phyloP scores from a whole-genome alignment of 2,888 invertebrate genomes.

The Drosophila mayaguana region DNA sequence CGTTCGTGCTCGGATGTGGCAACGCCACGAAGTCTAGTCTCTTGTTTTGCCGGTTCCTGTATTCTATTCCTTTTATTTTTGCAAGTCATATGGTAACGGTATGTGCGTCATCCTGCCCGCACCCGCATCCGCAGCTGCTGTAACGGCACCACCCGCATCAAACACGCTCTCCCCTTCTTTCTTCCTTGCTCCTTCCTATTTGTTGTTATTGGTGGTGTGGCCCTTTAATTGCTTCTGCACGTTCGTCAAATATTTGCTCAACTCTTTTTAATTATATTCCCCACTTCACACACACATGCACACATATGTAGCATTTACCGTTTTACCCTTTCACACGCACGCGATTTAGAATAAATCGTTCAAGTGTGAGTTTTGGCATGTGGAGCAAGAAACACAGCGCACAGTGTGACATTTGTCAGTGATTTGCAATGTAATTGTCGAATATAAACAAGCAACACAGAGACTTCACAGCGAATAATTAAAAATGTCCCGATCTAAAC shows the following conservation, averaged over 20 bases:
- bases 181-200: slow-evolving; percentile 15
- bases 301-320: slow-evolving; percentile 14
- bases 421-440: background rate
- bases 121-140: slow-evolving; percentile 28
- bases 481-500: background rate
- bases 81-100: slow-evolving; percentile 47
- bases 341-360: slow-evolving; percentile 36
- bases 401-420: slow-evolving; percentile 33
- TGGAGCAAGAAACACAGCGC: slow-evolving; percentile 9
- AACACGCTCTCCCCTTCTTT: slow-evolving; percentile 16
- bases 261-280: slow-evolving; percentile 78
- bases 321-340: slow-evolving; percentile 59
- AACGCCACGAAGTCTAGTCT: slow-evolving; percentile 51
- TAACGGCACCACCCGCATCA: slow-evolving; percentile 40
- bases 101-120: slow-evolving; percentile 61
- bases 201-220: slow-evolving; percentile 52
- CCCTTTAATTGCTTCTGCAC: slow-evolving; percentile 73
- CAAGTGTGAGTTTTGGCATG: slow-evolving; percentile 25
- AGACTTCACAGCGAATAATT: background rate
- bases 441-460: background rate
- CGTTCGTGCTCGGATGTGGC: slow-evolving; percentile 46
- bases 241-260: slow-evolving; percentile 79
- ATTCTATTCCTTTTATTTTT: slow-evolving; percentile 19
- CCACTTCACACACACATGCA: slow-evolving; percentile 41
- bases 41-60: slow-evolving; percentile 52